phyloP scores from a whole-genome alignment of 2,797 vertebrate genomes.

The Hylomyscus alleni region DNA sequence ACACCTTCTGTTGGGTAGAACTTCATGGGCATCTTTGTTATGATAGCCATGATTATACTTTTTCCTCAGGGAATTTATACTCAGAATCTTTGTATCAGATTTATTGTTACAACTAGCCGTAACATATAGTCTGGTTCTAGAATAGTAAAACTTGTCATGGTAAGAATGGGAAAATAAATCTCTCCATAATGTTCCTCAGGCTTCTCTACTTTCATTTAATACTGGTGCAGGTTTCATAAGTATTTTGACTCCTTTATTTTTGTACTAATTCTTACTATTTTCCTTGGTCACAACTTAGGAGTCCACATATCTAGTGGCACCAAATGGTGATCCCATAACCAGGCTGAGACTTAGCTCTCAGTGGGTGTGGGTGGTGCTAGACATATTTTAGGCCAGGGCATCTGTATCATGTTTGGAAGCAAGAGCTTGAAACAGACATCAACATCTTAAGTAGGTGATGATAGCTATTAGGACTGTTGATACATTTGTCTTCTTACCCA shows the following conservation, averaged over 20 bases:
- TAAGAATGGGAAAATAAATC: constrained; percentile 14
- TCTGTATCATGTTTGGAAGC: not conserved
- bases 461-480: not conserved
- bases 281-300: constrained; percentile 31
- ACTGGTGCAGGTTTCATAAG: constrained; percentile 7
- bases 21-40: constrained; percentile 57
- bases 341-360: not conserved
- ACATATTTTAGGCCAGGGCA: not conserved
- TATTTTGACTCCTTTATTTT: constrained; percentile 60
- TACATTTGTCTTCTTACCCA: not conserved
- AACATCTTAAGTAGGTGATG: not conserved
- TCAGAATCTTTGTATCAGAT: constrained; percentile 29
- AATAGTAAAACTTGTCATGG: constrained; percentile 64
- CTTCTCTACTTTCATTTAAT: constrained; percentile 25
- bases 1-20: not conserved
- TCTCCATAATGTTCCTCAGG: not conserved
- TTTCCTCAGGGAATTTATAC: constrained; percentile 34
- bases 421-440: not conserved
- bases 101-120: constrained; percentile 29
- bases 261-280: constrained; percentile 56
- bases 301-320: not conserved
- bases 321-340: not conserved
- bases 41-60: not conserved
- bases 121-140: constrained; percentile 58
- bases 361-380: not conserved